Evolutionary conservation across 2,888 invertebrate species (phyloP), one percentile per base, ranked within the genome.

Genomic region (Adelognathus sp.): DNA sequence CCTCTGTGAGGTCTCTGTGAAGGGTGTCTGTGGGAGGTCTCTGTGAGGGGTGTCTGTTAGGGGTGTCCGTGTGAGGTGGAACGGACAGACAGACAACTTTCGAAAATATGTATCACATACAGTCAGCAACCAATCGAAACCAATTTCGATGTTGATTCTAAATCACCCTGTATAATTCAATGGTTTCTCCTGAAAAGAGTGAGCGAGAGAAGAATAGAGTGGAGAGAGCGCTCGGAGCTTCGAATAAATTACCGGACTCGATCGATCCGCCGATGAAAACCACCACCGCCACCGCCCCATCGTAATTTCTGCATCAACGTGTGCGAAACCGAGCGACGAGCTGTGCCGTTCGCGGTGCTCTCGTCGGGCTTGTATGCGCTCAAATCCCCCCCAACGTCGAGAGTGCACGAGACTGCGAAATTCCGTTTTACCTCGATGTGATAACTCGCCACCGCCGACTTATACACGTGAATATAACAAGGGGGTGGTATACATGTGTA

Each of bases 221-320:
- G n/a, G n/a, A 41, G 60, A 56, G 54, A 46, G 63, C 41, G 75
- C 76, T 73, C 52, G 41, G 74, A 80, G 77, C 70, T 71, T 71
- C 77, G 85, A 82, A 84, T 84, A 83, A 84, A 85, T 84, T 85
- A 83, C 81, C 74, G 64, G 71, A 80, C 73, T 80, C 81, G 81
- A 83, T 82, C 82, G 82, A 83, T 83, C 71, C 67, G 56, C 52
- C 77, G 81, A 82, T 82, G 81, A 81, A 81, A 74, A 71, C 71
- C 67, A 27, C 64, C 75, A 44, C 69, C 61, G 52, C 61, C 66
- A 71, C 63, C 63, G 52, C 74, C 44, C 75, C 69, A 76, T 76
- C 78, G 82, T 79, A 80, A 80, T 81, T 79, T 75, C 79, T 77
- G 69, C 76, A 67, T 70, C 70, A 63, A 63, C 70, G 71, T 74